phyloP scores from a whole-genome alignment of 2,888 invertebrate species.

The Petrolisthes cinctipes region DNA sequence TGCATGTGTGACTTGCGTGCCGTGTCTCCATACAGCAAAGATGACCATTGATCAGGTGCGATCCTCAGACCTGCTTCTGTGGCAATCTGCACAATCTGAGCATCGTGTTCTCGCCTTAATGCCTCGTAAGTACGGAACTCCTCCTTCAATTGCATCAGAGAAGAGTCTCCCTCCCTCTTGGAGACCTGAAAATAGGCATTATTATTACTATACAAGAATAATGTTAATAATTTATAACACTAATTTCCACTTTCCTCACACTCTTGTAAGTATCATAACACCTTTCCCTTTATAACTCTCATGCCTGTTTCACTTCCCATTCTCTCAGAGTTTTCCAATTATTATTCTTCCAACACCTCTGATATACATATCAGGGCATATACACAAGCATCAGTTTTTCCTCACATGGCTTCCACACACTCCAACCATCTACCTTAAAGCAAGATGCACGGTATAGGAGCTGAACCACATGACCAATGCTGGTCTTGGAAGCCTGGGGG shows the following conservation, averaged over 20 bases:
- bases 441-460: conserved; percentile 96
- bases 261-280: background rate
- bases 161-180: conserved; percentile 95
- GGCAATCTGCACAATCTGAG: conserved; percentile 98
- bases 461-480: conserved; percentile 99
- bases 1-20: conserved; percentile 98
- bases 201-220: background rate
- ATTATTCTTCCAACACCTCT: background rate
- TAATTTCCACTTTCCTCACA: background rate
- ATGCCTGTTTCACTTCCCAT: background rate
- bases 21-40: conserved; percentile 93
- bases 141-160: conserved; percentile 96
- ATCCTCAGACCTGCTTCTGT: conserved; percentile 96
- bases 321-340: no score
- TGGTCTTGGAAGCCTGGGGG: conserved; percentile 97
- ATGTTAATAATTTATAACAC: background rate
- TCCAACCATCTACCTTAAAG: conserved; percentile 82
- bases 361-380: background rate
- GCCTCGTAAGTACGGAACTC: conserved; percentile 96
- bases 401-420: background rate
- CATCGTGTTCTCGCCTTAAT: conserved; percentile 93
- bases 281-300: background rate
- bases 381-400: no score
- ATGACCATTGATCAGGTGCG: conserved; percentile 98
- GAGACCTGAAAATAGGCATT: conserved; percentile 78